These are phyloP conservation scores for Cyprinodon tularosa DNA, from an alignment of 2,113 vertebrate genomes.

Conservation along the genomic window DNA sequence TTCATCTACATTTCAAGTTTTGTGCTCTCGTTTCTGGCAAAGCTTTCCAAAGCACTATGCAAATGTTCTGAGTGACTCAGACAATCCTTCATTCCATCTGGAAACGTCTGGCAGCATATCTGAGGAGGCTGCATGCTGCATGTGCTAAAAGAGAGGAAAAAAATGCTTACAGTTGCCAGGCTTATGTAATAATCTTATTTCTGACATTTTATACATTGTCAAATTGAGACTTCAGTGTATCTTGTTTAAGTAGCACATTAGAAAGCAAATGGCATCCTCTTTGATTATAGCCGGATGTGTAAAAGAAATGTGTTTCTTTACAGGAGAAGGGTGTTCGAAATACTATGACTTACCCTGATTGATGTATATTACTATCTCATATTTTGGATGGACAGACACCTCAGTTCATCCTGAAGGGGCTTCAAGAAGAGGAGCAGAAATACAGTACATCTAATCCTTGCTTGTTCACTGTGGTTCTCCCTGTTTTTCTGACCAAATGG, in stretches of 20 bases:
- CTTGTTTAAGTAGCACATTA: not conserved
- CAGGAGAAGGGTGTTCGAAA: too few species aligned
- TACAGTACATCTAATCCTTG: too few species aligned
- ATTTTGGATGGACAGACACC: too few species aligned
- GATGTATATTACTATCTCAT: too few species aligned
- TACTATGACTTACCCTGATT: too few species aligned
- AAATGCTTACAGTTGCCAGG: not conserved
- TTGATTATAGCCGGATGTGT: not conserved
- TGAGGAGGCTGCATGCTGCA: slow-evolving; percentile 9
- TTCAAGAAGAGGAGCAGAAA: too few species aligned
- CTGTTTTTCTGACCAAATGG: too few species aligned
- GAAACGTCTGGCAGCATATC: slow-evolving; percentile 37
- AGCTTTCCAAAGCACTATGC: slow-evolving; percentile 39
- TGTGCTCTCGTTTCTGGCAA: slow-evolving; percentile 18
- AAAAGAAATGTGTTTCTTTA: too few species aligned
- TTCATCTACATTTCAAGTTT: slow-evolving; percentile 40
- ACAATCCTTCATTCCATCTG: slow-evolving; percentile 54
- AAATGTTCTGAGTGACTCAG: slow-evolving; percentile 62
- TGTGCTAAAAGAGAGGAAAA: slow-evolving; percentile 13
- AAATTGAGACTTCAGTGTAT: not conserved
- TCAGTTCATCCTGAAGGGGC: too few species aligned
- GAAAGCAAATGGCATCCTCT: not conserved
- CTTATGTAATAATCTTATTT: slow-evolving; percentile 12
- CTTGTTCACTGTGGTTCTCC: too few species aligned
- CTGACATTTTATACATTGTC: not conserved